Percentiles rank a stretch among this genome's conserved stretches.
Conservation (phyloP, 2,888 invertebrate genomes). For the Nephrotoma flavescens region DNA sequence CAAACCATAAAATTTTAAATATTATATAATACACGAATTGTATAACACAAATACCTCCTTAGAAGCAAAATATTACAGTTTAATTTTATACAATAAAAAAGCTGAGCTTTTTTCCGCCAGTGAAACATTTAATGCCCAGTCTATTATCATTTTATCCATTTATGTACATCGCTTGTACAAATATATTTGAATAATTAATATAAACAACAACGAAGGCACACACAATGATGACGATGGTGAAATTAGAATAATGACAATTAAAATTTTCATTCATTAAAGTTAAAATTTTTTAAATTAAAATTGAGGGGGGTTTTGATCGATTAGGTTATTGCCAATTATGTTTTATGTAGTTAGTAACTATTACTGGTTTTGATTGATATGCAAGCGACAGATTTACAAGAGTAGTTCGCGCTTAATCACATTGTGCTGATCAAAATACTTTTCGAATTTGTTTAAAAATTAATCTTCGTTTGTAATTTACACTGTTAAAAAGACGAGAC, state of each 20-base stretch:
- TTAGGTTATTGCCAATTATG: too few species aligned
- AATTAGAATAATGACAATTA: not conserved
- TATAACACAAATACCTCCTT: not conserved
- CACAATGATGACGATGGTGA: not conserved
- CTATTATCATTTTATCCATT: not conserved
- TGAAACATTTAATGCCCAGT: not conserved
- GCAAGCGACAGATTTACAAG: too few species aligned
- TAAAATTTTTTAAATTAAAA: not conserved
- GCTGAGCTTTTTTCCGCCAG: not conserved
- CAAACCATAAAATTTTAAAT: not conserved
- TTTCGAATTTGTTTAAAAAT: too few species aligned
- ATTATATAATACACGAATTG: not conserved
- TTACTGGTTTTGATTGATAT: too few species aligned
- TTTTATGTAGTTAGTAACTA: too few species aligned
- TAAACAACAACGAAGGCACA: not conserved
- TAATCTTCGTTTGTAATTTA: too few species aligned
- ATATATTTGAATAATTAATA: not conserved
- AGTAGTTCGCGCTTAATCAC: too few species aligned
- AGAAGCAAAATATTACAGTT: not conserved
- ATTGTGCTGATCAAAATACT: too few species aligned
- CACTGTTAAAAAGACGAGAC: too few species aligned
- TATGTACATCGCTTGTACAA: not conserved
- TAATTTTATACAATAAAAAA: not conserved
- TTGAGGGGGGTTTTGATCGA: too few species aligned
- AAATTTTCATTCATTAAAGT: not conserved